phyloP scores from a whole-genome alignment of 2,797 vertebrate genomes.

The Nasua narica region DNA sequence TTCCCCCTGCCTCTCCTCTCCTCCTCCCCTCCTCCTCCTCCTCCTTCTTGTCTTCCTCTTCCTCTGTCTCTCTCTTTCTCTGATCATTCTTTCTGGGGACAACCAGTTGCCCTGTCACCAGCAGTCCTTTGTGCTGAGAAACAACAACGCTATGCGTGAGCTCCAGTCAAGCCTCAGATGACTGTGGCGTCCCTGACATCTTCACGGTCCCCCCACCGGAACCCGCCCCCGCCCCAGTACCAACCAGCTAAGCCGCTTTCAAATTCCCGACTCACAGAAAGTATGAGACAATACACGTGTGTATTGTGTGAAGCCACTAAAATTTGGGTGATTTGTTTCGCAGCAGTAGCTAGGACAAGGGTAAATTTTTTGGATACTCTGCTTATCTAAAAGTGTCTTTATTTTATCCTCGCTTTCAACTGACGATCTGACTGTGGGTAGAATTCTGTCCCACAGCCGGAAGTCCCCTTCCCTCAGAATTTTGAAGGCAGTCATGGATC shows the following conservation, averaged over 20 bases:
- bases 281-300: neutral
- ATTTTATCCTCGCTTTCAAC: neutral
- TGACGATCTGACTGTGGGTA: neutral
- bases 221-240: neutral
- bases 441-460: neutral
- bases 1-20: neutral
- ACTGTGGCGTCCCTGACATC: neutral
- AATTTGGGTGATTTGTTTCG: neutral
- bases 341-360: neutral
- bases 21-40: neutral
- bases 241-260: neutral
- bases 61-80: neutral
- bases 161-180: neutral
- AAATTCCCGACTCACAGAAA: neutral
- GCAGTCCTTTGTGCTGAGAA: neutral
- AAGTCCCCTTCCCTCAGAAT: neutral
- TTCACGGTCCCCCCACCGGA: neutral
- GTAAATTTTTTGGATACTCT: neutral
- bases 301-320: neutral
- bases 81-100: neutral
- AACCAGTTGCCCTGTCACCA: neutral
- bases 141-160: neutral
- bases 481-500: neutral
- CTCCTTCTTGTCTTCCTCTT: neutral
- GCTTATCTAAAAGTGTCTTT: neutral